These are phyloP conservation scores for Pholis gunnellus DNA, from an alignment of 2,113 vertebrate species.

Conservation along the genomic window DNA sequence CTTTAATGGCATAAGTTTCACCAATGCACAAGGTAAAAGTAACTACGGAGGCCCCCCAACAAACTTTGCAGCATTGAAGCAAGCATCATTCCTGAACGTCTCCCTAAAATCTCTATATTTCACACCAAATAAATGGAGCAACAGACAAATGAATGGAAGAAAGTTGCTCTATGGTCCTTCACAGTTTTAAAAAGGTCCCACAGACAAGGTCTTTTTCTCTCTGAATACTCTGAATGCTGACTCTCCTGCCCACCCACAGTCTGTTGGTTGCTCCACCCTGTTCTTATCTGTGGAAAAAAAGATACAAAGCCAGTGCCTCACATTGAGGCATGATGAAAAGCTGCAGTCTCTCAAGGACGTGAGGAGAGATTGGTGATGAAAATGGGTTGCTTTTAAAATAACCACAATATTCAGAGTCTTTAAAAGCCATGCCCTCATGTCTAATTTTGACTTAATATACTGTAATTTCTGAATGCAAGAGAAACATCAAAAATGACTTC, in stretches of 20 bases:
- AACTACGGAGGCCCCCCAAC: not conserved
- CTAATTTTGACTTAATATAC: not conserved
- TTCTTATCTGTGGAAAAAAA: slow-evolving; percentile 11
- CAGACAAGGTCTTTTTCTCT: slow-evolving; percentile 31
- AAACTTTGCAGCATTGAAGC: not conserved
- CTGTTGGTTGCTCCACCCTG: slow-evolving; percentile 37
- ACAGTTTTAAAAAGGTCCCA: slow-evolving; percentile 14
- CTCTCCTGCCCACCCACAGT: slow-evolving; percentile 47
- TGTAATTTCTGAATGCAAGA: not conserved
- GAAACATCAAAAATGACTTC: slow-evolving; percentile 21
- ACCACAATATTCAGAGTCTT: not conserved
- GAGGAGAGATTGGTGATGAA: not conserved
- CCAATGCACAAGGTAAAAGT: not conserved
- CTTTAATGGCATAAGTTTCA: not conserved
- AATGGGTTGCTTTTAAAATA: slow-evolving; percentile 26
- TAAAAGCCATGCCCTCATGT: not conserved
- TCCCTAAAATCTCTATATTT: not conserved
- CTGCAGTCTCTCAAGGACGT: slow-evolving; percentile 28
- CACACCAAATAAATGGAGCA: not conserved
- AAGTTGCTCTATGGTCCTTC: not conserved
- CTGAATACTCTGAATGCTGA: slow-evolving; percentile 26
- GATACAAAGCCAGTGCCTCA: slow-evolving; percentile 27
- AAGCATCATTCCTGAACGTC: not conserved
- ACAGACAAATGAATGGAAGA: slow-evolving; percentile 1
- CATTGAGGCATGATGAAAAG: slow-evolving; percentile 26